These are phyloP conservation scores for Rousettus leschenaultii DNA, from an alignment of 2,113 vertebrate genomes.

Conservation along the genomic window DNA sequence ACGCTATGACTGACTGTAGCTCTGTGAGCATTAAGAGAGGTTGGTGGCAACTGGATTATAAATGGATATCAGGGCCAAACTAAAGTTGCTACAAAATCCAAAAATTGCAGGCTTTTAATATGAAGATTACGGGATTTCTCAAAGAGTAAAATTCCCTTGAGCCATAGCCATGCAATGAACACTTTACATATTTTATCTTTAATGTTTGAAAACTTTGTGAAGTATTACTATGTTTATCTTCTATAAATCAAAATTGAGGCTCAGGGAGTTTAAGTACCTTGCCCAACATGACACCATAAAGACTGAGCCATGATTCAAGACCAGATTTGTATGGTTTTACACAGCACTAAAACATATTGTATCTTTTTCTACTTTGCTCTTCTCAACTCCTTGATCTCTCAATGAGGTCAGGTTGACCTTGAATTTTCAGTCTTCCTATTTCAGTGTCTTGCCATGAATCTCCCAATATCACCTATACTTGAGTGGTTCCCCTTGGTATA, in stretches of 20 bases:
- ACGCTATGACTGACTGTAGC: no score
- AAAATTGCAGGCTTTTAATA: not conserved
- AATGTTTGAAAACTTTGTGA: not conserved
- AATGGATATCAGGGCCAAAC: not conserved
- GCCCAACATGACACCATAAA: not conserved
- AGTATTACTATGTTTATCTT: not conserved
- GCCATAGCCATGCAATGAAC: not conserved
- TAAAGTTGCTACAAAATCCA: not conserved
- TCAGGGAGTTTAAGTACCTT: not conserved
- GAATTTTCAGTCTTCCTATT: not conserved
- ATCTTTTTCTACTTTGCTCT: not conserved
- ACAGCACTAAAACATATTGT: not conserved
- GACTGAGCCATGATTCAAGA: not conserved
- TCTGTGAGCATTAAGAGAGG: not conserved
- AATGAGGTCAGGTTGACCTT: not conserved
- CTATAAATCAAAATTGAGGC: not conserved
- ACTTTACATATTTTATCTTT: not conserved
- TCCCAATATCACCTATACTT: not conserved
- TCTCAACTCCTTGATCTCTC: not conserved
- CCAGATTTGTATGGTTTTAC: not conserved
- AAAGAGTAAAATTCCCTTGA: not conserved
- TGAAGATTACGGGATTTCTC: slow-evolving; percentile 16
- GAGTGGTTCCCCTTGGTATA: not conserved
- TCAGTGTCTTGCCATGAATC: not conserved
- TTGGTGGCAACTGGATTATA: not conserved